Base-by-base conservation (phyloP, 2,888 invertebrate genomes). In the Lydus trimaculatus region DNA sequence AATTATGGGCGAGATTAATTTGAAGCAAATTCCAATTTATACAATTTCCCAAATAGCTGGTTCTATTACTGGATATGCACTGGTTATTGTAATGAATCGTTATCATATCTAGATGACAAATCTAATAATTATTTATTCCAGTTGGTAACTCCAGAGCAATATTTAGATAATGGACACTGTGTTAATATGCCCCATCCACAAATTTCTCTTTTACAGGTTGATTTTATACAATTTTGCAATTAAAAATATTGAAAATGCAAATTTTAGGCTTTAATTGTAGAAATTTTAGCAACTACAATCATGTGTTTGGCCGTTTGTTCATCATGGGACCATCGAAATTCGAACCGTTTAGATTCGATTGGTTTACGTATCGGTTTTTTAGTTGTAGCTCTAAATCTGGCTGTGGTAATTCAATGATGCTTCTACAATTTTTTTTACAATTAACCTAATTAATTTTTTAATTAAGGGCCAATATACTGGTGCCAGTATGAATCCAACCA, bases 271-370 rank as follows among this genome's bases (percentile, higher is more conserved):
- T 78, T 92, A 15, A 83, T 87, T 5, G 86, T 91, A 67, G 94
- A 94, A 83, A 86, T 89, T 36, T 77, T 91, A 0, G 86, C 91
- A 28, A 91, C 94, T 0, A 85, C 87, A 6, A 87, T 91, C 0
- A 84, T 94, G 58, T 87, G 89, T 52, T 86, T 93, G 58, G 86
- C 93, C 17, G 89, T 89, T 71, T 93, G 92, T 79, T 89, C 90
- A 0, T 85, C 91, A 7, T 93, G 92, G 91, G 94, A 94, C 83
- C 89, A 90, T 6, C 86, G 90, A 65, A 91, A 92, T 79, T 81
- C 85, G 15, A 85, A 87, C 58, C 90, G 89, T 74, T 86, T 87
- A 36, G 93, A 93, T 75, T 90, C 91, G 0, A 84, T 87, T 1
- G 83, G 92, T 0, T 81, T 94, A 13, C 90, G 90, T 78, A 92